These are phyloP conservation scores for Cryptotis parvus DNA, from an alignment of 2,113 vertebrate species.

Conservation along the genomic window DNA sequence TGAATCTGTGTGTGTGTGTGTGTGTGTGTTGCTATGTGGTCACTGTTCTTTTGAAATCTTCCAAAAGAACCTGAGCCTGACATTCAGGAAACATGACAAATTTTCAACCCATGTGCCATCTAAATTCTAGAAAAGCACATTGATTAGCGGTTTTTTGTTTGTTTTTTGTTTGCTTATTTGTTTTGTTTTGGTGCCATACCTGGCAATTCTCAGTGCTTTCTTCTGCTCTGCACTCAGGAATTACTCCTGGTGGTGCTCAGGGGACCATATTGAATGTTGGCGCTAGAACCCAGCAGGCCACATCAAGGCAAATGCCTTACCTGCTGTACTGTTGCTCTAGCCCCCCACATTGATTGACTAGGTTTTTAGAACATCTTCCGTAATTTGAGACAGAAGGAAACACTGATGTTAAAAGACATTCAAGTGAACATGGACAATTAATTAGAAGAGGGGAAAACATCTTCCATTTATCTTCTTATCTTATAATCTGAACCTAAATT, in stretches of 20 bases:
- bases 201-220: too few species aligned
- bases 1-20: neutral
- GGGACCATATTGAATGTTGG: too few species aligned
- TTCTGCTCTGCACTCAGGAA: too few species aligned
- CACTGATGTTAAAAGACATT: neutral
- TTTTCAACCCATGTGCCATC: slow-evolving; percentile 79
- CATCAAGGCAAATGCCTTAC: too few species aligned
- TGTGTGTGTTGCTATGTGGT: too few species aligned
- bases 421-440: slow-evolving; percentile 42
- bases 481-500: slow-evolving; percentile 46
- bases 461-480: slow-evolving; percentile 52
- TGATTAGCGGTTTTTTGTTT: neutral
- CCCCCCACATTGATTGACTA: neutral
- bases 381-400: slow-evolving; percentile 52
- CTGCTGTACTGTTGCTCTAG: too few species aligned
- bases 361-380: slow-evolving; percentile 77
- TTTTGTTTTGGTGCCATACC: too few species aligned
- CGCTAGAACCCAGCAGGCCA: too few species aligned
- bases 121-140: slow-evolving; percentile 75
- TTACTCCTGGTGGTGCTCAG: too few species aligned
- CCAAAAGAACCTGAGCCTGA: slow-evolving; percentile 45
- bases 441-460: neutral
- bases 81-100: slow-evolving; percentile 63
- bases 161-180: too few species aligned
- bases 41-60: slow-evolving; percentile 57